phyloP scores from a whole-genome alignment of 2,113 vertebrate species.

The Mohoua ochrocephala region DNA sequence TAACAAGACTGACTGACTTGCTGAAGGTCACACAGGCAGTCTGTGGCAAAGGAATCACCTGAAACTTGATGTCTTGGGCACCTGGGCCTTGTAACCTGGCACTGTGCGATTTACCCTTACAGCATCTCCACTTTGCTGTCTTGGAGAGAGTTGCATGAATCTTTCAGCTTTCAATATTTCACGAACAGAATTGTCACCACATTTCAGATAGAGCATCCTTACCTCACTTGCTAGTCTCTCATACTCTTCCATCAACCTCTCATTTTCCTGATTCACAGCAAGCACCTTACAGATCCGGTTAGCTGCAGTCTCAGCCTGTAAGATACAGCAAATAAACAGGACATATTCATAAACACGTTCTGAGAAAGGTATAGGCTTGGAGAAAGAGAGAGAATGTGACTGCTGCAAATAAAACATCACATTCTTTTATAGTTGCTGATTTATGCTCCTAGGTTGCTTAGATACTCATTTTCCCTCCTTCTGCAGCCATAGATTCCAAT shows the following conservation, averaged over 20 bases:
- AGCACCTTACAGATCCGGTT: slow-evolving; percentile 98
- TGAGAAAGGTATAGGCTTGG: neutral
- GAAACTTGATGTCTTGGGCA: neutral
- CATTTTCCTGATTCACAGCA: slow-evolving; percentile 98
- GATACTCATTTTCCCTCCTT: neutral
- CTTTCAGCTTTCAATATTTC: neutral
- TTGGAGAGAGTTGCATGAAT: neutral
- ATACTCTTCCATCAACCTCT: slow-evolving; percentile 98
- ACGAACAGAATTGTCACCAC: neutral
- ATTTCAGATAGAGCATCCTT: slow-evolving; percentile 34
- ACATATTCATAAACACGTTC: neutral
- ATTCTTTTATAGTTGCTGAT: neutral
- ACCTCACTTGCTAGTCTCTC: slow-evolving; percentile 98
- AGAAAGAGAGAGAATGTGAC: neutral
- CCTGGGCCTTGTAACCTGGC: neutral
- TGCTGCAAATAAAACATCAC: neutral
- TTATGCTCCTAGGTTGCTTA: neutral
- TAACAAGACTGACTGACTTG: neutral
- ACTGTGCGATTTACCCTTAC: neutral
- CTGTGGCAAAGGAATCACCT: neutral
- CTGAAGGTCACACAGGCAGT: neutral
- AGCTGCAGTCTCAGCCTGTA: slow-evolving; percentile 96
- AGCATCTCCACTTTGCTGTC: neutral
- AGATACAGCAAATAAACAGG: slow-evolving; percentile 62
- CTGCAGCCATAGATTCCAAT: neutral